These are phyloP conservation scores for Pecten maximus DNA, from an alignment of 2,888 invertebrate species.

Conservation along the genomic window DNA sequence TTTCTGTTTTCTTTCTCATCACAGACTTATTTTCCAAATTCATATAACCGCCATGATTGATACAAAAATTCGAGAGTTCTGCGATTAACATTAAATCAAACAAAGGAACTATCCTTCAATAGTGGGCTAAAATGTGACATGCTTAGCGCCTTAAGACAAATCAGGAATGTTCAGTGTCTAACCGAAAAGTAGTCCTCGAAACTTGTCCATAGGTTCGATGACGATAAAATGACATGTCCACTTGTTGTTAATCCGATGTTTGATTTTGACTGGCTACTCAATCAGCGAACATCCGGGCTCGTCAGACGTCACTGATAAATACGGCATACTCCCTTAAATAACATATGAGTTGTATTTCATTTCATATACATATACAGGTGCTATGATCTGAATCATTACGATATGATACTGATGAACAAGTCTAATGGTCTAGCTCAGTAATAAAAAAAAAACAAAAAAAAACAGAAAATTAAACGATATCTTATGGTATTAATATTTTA, in stretches of 20 bases:
- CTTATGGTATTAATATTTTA: background rate
- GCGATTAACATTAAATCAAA: too few species aligned
- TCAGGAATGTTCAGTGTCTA: too few species aligned
- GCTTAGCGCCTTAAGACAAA: too few species aligned
- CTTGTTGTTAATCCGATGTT: background rate
- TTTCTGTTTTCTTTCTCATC: too few species aligned
- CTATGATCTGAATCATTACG: background rate
- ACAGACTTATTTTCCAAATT: too few species aligned
- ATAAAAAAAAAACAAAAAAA: background rate
- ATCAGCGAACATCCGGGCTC: background rate
- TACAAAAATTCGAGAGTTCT: too few species aligned
- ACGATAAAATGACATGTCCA: background rate
- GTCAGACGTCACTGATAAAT: background rate
- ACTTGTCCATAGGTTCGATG: background rate
- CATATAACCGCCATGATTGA: too few species aligned
- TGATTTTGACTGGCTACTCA: background rate
- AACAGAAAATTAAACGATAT: background rate
- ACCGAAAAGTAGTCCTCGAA: too few species aligned
- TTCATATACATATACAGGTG: background rate
- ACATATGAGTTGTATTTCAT: background rate
- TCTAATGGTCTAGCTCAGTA: background rate
- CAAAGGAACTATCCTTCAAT: too few species aligned
- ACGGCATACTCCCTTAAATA: background rate
- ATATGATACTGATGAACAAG: background rate
- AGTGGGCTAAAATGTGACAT: too few species aligned